These are phyloP conservation scores for Argentina silus DNA, from an alignment of 2,797 vertebrate species.

Conservation along the genomic window DNA sequence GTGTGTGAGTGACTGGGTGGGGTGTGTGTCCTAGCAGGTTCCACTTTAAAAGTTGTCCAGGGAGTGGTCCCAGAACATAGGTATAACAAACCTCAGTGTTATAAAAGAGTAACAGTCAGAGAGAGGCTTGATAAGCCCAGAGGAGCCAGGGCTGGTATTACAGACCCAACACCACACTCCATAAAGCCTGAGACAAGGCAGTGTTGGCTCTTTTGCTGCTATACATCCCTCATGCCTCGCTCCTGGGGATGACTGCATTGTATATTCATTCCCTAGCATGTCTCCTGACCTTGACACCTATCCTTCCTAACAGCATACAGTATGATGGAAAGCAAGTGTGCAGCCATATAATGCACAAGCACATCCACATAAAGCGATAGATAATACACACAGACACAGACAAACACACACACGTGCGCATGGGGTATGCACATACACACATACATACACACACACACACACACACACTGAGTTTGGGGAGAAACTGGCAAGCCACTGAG, in stretches of 20 bases:
- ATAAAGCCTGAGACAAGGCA: conserved; percentile 21
- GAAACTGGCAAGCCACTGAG: conserved; percentile 19
- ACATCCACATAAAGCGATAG: conserved; percentile 25
- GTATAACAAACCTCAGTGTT: background rate
- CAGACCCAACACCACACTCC: conserved; percentile 5
- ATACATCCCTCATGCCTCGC: conserved; percentile 9
- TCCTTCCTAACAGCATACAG: conserved; percentile 35
- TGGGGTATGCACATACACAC: background rate
- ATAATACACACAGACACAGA: conserved; percentile 17
- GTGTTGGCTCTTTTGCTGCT: background rate
- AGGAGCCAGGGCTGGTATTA: conserved; percentile 4
- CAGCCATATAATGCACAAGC: conserved; percentile 13
- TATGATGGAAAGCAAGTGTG: conserved; percentile 29
- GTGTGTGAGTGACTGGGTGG: background rate
- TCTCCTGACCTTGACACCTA: conserved; percentile 43
- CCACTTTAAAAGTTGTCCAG: conserved; percentile 10
- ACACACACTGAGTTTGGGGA: conserved; percentile 7
- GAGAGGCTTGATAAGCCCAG: background rate
- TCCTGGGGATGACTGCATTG: conserved; percentile 25
- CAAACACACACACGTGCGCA: conserved; percentile 3
- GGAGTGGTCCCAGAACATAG: conserved; percentile 4
- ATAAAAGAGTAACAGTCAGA: conserved; percentile 5
- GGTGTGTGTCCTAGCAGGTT: conserved; percentile 18
- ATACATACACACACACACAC: conserved; percentile 1
- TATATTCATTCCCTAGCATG: conserved; percentile 37